Evolutionary conservation across 2,888 invertebrate species (phyloP), one percentile per base, ranked within the genome.

Genomic region (Heliconius aoede): DNA sequence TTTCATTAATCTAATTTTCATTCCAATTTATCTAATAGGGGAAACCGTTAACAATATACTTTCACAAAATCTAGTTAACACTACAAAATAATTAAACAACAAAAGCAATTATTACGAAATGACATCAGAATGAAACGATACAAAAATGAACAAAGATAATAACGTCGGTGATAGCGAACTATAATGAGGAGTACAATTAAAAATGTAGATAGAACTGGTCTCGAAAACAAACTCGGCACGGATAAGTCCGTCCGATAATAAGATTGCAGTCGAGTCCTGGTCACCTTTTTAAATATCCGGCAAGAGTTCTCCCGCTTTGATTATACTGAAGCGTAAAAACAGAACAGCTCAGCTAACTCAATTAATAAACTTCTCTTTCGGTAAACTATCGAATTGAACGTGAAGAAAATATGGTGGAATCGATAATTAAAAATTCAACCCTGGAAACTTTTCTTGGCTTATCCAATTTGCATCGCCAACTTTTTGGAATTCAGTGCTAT

Each of bases 301-400:
- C 81, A 78, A 81, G 81, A 82, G 85, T 87, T 76, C 84, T 81
- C 83, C 84, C 85, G 89, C 87, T 90, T 90, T 89, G 88, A 90
- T 90, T 90, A 90, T 85, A 83, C 81, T 80, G 82, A 77, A 80
- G 84, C 84, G 88, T 87, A 89, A 92, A 92, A 92, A 91, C 91
- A 91, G 89, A 84, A 77, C 78, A 76, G 84, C 84, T 81, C 81
- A 79, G 85, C 84, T 88, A 91, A 92, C 89, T 90, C 89, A 89
- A 90, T 92, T 92, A 91, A 86, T 88, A 85, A 89, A 88, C 85
- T 88, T 87, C 85, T 83, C 86, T 85, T 80, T 78, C 79, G 80
- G 81, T 80, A 82, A 84, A 84, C 83, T 85, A 85, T 85, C 81
- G 82, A 74, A 80, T 81, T 80, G 78, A 80, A 80, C 82, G 80